Percentiles rank a stretch among this genome's conserved stretches.
These are phyloP conservation scores for Diarsia mendica DNA, from an alignment of 2,888 invertebrate genomes.

Conservation along the genomic window DNA sequence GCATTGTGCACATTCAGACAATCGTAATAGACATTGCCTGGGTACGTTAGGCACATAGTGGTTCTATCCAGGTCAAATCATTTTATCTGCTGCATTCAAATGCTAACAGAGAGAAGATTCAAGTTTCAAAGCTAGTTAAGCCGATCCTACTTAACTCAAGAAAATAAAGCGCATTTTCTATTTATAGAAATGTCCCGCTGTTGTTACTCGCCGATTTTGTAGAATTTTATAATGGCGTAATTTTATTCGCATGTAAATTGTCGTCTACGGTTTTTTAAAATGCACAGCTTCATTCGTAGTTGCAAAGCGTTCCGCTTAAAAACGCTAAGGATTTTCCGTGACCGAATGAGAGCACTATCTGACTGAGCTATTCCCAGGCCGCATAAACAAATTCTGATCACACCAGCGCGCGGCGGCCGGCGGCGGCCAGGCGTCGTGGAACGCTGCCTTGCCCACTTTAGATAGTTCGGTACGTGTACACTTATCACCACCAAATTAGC, in stretches of 20 bases:
- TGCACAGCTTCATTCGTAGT: conserved; percentile 86
- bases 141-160: conserved; percentile 15
- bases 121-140: conserved; percentile 15
- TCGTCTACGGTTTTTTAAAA: conserved; percentile 77
- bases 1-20: conserved; percentile 41
- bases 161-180: conserved; percentile 40
- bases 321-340: conserved; percentile 87
- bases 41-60: conserved; percentile 38
- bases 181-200: conserved; percentile 64
- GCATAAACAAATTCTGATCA: conserved; percentile 88
- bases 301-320: conserved; percentile 84
- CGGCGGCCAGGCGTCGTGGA: conserved; percentile 64
- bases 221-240: conserved; percentile 73
- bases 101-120: conserved; percentile 10
- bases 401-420: conserved; percentile 77
- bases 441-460: conserved; percentile 67
- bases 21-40: conserved; percentile 32
- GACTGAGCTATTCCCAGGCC: conserved; percentile 85
- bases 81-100: conserved; percentile 41
- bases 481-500: conserved; percentile 61
- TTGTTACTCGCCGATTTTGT: conserved; percentile 65
- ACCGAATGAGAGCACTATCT: conserved; percentile 85
- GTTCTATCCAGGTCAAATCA: conserved; percentile 50
- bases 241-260: conserved; percentile 82
- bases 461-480: conserved; percentile 60